Base-by-base conservation (phyloP, 2,113 vertebrate species). In the Tragelaphus strepsiceros region DNA sequence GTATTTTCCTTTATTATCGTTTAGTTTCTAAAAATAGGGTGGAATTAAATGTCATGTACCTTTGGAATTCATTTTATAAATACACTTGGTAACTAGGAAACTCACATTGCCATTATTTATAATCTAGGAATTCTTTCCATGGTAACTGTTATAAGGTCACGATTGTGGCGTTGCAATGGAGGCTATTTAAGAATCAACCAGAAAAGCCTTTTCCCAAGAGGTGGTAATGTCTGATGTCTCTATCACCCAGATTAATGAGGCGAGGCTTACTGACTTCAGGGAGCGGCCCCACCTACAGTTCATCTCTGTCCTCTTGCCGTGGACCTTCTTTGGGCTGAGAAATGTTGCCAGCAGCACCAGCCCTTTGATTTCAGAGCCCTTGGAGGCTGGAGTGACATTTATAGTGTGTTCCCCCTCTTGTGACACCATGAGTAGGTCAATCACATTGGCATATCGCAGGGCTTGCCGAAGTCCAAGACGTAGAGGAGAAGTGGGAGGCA, bases 31-130 rank as follows among this genome's bases (percentile, higher is more conserved):
- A 99, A 98, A 98, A 98, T 99, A 99, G 95, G 49, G 97, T 94
- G 96, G 98, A 98, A 98, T 98, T 98, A 98, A 99, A 99, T 99
- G 98, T 98, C 98, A 98, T 98, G 98, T 98, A 99, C 98, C 98
- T 99, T 99, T 98, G 98, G 98, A 99, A 99, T 98, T 98, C 98
- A 93, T 88, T 97, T 97, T 96, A 98, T 97, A 98, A 98, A 98
- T 98, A 98, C 96, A 97, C 98, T 98, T 97, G 98, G 98, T 99
- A 99, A 98, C 99, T 98, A 99, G 95, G 98, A 98, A 98, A 99
- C 98, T 98, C 96, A 97, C 98, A 97, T 98, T 98, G 98, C 98
- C 98, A 98, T 98, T 99, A 98, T 99, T 99, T 99, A 99, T 98
- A 98, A 98, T 98, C 98, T 98, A 97, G 98, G 97, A 98, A 98